Evolutionary conservation across 2,888 invertebrate species (phyloP), one percentile per base, ranked within the genome.

Genomic region (Allygus modestus): DNA sequence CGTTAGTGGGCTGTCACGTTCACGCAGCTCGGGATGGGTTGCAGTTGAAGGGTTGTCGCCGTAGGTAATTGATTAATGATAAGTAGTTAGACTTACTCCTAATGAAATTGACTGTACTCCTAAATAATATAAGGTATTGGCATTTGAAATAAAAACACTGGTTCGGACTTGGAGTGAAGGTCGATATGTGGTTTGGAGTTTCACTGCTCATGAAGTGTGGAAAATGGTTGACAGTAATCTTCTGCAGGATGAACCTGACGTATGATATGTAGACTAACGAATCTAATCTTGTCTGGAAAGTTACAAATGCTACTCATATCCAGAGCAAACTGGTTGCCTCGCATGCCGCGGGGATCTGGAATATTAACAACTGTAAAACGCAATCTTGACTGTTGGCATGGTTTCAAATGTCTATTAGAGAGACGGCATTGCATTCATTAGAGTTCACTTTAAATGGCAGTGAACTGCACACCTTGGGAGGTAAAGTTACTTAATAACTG

Each of bases 371-470:
- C n/a, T 51, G 58, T 23, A 15, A 58, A 46, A 46, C 12, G 46
- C 17, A 12, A 58, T 51, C 58, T 23, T 11, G 51, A 51, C 15
- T 15, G 4, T 51, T 51, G 58, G 58, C 58, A 23, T 2, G 58
- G 58, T 58, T 23, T 23, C 58, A 58, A 58, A 5, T 26, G 58
- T 58, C 58, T 58, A 58, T 58, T 58, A 58, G 58, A n/a, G 17
- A 51, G 51, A 51, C 51, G 12, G 51, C n/a, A 7, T 15, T 17
- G n/a, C 51, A 51, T 51, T 51, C 51, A 51, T n/a, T 15, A 51
- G 7, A 51, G 51, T 51, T 51, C 51, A 51, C 12, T 15, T 2
- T 51, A 51, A 51, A 17, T 51, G 51, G 7, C 51, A 11, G 51
- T 11, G 37, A 37, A 37, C 37, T 9, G n/a, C n/a, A n/a, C n/a